These are phyloP conservation scores for Cavia porcellus DNA, from an alignment of 2,113 vertebrate species.

Conservation along the genomic window DNA sequence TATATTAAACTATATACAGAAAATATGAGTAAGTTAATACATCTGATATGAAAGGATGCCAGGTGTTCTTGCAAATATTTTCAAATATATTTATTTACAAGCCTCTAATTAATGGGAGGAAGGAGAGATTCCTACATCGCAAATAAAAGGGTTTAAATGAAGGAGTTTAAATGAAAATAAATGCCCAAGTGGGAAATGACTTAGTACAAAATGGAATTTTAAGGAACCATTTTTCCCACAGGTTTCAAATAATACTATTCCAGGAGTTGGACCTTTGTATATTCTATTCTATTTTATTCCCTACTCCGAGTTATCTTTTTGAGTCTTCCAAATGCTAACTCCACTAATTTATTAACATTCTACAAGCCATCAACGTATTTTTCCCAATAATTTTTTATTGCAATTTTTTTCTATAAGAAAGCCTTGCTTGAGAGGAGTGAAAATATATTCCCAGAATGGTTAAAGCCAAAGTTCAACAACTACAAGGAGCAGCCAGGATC, in stretches of 20 bases:
- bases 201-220: not conserved
- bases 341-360: not conserved
- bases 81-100: not conserved
- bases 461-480: not conserved
- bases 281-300: not conserved
- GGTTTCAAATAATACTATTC: not conserved
- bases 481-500: accelerated
- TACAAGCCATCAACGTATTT: too few relatives aligned
- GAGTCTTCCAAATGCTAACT: not conserved
- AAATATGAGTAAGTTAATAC: not conserved
- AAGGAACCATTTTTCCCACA: not conserved
- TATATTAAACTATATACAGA: not conserved
- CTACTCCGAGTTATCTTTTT: not conserved
- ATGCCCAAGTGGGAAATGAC: not conserved
- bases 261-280: not conserved
- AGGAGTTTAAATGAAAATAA: not conserved
- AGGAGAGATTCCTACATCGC: not conserved
- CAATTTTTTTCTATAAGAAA: not conserved
- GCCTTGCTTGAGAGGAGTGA: not conserved
- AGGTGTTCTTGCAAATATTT: not conserved
- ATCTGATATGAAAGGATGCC: not conserved
- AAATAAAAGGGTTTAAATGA: conserved; percentile 16
- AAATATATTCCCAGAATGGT: not conserved
- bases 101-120: not conserved
- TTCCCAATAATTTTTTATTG: not conserved